Conservation (phyloP, 2,113 vertebrate genomes). For the Apodemus sylvaticus region DNA sequence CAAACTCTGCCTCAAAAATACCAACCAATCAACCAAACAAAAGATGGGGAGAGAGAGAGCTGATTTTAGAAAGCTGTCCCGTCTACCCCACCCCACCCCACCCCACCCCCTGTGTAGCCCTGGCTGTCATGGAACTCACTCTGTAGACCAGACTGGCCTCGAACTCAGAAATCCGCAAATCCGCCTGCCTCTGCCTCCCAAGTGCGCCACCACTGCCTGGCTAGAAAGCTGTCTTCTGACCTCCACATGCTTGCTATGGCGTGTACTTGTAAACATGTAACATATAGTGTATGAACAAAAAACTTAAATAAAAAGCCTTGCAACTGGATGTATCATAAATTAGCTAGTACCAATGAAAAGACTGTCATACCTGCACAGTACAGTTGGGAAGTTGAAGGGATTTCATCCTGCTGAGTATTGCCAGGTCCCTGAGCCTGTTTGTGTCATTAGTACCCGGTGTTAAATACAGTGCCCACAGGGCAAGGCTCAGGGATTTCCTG, state of each 20-base stretch:
- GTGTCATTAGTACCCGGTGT: no score
- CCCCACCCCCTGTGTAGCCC: no score
- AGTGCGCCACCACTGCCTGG: no score
- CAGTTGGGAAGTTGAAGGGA: not conserved
- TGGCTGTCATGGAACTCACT: no score
- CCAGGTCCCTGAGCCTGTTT: not conserved
- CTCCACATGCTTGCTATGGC: not conserved
- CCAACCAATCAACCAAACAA: no score
- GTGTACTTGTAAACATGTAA: not conserved
- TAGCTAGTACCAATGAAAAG: not conserved
- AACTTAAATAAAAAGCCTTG: not conserved
- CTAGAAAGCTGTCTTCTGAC: no score
- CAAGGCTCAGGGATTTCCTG: not conserved
- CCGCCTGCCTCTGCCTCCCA: no score
- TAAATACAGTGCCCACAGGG: not conserved
- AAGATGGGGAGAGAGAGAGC: not conserved
- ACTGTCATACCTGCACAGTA: not conserved
- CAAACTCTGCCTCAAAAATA: not conserved
- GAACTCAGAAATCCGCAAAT: no score
- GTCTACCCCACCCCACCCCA: no score
- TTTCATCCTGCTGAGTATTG: not conserved
- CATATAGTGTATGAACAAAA: not conserved
- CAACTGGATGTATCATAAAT: not conserved
- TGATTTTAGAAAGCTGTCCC: not conserved
- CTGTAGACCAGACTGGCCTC: no score